These are phyloP conservation scores for Aptenodytes forsteri DNA, from an alignment of 2,113 vertebrate genomes.

Conservation along the genomic window DNA sequence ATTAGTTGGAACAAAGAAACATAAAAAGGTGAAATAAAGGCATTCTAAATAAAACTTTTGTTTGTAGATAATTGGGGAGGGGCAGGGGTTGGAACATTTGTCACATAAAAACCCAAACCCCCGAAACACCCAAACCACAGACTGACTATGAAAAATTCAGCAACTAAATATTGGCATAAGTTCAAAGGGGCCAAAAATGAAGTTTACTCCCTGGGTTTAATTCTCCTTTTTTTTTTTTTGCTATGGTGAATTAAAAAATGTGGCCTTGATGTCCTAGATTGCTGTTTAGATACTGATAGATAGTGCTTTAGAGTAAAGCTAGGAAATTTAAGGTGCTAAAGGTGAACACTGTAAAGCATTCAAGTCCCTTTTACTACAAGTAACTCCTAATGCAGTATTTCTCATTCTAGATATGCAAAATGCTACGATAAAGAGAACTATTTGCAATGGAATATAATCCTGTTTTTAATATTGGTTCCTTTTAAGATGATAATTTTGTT, in stretches of 20 bases:
- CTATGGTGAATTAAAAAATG: background rate
- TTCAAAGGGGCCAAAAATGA: background rate
- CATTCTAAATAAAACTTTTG: background rate
- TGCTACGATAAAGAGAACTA: background rate
- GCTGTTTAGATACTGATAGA: background rate
- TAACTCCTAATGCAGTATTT: background rate
- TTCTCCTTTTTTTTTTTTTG: background rate
- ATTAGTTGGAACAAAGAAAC: background rate
- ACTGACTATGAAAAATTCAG: background rate
- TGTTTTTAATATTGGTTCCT: background rate
- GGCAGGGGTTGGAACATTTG: background rate
- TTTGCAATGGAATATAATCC: background rate
- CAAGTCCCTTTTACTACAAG: background rate
- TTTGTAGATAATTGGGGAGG: background rate
- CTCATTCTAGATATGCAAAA: background rate
- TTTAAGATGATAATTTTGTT: background rate
- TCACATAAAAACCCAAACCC: background rate
- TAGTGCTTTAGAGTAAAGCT: background rate
- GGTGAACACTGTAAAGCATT: background rate
- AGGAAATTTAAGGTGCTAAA: background rate
- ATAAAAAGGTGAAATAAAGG: background rate
- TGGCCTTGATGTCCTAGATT: background rate
- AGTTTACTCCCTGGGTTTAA: background rate
- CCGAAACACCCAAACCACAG: fast-evolving
- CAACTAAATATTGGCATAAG: background rate